Evolutionary conservation across 1,140 invertebrate species (phyloP).

Genomic region (Littorina saxatilis): DNA sequence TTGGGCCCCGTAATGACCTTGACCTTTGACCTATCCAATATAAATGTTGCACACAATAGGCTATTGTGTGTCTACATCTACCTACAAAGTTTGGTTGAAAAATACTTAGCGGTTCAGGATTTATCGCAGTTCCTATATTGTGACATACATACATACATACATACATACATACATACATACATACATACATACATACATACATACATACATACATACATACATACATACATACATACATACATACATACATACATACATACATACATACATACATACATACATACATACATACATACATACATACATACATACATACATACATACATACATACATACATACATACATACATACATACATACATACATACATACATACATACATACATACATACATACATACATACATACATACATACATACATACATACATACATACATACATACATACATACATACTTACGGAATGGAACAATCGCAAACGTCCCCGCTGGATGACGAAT

Average conservation of each 20-base stretch:
- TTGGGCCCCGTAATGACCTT: too few relatives aligned
- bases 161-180: constrained; percentile 3
- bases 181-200: neutral
- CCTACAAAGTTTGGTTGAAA: too few relatives aligned
- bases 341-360: neutral
- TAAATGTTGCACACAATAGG: too few relatives aligned
- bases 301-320: neutral
- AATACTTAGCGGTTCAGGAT: too few relatives aligned
- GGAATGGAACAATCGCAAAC: too few relatives aligned
- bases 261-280: neutral
- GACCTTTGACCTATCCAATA: too few relatives aligned
- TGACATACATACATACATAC: too few relatives aligned
- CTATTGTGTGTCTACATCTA: too few relatives aligned
- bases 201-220: neutral
- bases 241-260: neutral
- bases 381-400: constrained; percentile 32
- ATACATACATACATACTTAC: neutral
- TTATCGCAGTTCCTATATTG: too few relatives aligned
- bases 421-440: constrained; percentile 32
- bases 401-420: constrained; percentile 32
- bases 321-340: neutral
- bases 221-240: neutral
- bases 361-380: constrained; percentile 17
- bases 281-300: neutral
- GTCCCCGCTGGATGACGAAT: too few relatives aligned